Base-by-base conservation (phyloP, 2,888 invertebrate genomes). In the Alviniconcha strummeri region DNA sequence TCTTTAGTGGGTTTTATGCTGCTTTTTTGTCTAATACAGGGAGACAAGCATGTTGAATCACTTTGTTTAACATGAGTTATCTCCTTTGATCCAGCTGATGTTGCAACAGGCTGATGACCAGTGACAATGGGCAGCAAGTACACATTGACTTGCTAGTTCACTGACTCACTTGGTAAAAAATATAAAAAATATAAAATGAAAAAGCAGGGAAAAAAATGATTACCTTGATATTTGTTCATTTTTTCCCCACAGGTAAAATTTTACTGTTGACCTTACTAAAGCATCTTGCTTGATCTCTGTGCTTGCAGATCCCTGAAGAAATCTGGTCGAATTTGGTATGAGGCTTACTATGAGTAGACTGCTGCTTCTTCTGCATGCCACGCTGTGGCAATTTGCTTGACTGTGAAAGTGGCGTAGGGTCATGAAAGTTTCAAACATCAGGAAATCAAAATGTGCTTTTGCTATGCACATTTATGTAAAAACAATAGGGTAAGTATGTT, bases 281-380 rank as follows among this genome's bases (percentile, higher is more conserved):
- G 54, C 13, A 54, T 76, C 56, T 76, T 54, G 9, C 15, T 56
- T 17, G 15, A 52, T 60, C 67, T 82, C 17, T 85, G 83, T 81
- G 11, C 69, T 64, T 64, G 69, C 85, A 85, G 85, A 60, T 82
- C 82, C 71, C 67, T 84, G 71, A 81, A 79, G 56, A 84, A 56
- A 52, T 85, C 85, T 52, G 85, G 85, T 7, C 72, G 84, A 77
- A 55, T 85, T 55, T 85, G 85, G 85, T 85, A 85, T 72, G 84
- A 85, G 36, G 85, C 85, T 7, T 85, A 85, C 69, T 72, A 85
- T 54, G 82, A 84, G 52, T 81, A 54, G 52, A 8, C 52, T 1
- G 52, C 72, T 11, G 1, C 9, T 52, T 13, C 5, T 1, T 72
- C 19, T 52, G 15, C 11, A 52, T 11, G 2, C 36, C 52, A 7